Percentiles rank a stretch among this genome's conserved stretches.
Evolutionary conservation across 1,140 invertebrate species (phyloP).

Genomic region (Paralvinella palmiformis): DNA sequence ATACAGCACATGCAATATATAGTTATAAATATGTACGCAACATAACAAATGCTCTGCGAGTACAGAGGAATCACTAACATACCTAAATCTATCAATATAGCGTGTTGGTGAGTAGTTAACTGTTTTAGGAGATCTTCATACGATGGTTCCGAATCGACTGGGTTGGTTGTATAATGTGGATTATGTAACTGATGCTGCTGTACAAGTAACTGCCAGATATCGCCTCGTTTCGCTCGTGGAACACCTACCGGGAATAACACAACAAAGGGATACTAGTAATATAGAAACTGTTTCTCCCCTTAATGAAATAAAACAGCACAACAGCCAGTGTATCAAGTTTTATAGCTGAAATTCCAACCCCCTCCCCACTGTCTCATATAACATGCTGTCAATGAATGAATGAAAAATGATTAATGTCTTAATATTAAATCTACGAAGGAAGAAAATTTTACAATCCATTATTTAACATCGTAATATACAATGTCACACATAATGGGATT

Average conservation of each 20-base stretch:
- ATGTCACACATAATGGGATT: too few species aligned
- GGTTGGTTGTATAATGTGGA: conserved; percentile 20
- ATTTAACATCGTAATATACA: too few species aligned
- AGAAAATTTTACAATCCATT: too few species aligned
- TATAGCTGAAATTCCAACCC: too few species aligned
- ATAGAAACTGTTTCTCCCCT: not conserved
- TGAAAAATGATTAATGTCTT: too few species aligned
- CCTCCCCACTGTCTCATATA: too few species aligned
- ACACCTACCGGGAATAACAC: conserved; percentile 61
- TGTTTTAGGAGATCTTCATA: conserved; percentile 78
- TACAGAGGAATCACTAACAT: not conserved
- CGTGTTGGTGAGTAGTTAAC: conserved; percentile 89
- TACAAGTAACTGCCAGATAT: conserved; percentile 85
- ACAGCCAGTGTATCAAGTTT: conserved; percentile 50
- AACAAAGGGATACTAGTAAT: not conserved
- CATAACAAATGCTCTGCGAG: too few species aligned
- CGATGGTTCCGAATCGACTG: conserved; percentile 20
- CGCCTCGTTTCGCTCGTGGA: conserved; percentile 75
- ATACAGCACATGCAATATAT: too few species aligned
- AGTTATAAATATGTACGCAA: too few species aligned
- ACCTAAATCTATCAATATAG: conserved; percentile 86
- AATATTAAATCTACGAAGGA: too few species aligned
- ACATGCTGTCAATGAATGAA: too few species aligned
- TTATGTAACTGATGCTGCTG: conserved; percentile 68
- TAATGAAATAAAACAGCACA: not conserved